phyloP scores from a whole-genome alignment of 2,797 vertebrate species.

The Galaxias olidus region DNA sequence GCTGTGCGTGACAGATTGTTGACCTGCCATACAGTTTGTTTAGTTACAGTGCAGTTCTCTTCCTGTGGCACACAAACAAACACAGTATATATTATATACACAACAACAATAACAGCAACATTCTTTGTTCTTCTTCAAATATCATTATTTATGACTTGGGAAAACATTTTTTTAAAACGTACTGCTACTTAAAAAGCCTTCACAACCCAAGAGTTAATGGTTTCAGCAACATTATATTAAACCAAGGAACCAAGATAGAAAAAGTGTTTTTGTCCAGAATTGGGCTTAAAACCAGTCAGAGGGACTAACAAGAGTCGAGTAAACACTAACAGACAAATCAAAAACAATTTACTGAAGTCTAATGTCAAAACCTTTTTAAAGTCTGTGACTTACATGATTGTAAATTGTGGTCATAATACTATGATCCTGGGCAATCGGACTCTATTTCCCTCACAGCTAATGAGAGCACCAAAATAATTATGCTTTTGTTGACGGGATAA shows the following conservation, averaged over 20 bases:
- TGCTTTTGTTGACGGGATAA: no score
- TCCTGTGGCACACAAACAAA: no score
- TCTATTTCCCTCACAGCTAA: neutral
- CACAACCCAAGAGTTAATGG: conserved; percentile 3
- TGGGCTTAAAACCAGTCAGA: no score
- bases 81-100: conserved; percentile 47
- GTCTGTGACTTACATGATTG: neutral
- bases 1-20: no score
- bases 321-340: conserved; percentile 6
- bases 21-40: no score
- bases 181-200: conserved; percentile 4
- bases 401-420: neutral
- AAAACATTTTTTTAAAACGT: no score
- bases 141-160: no score
- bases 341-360: neutral
- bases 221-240: neutral
- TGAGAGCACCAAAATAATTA: no score
- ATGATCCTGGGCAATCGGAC: conserved; percentile 1
- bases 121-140: no score
- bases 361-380: neutral
- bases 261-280: no score
- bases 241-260: neutral
- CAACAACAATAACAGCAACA: conserved; percentile 19
- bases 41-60: no score
- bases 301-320: neutral